Base-by-base conservation (phyloP, 2,888 invertebrate genomes). In the Liposcelis brunnea region DNA sequence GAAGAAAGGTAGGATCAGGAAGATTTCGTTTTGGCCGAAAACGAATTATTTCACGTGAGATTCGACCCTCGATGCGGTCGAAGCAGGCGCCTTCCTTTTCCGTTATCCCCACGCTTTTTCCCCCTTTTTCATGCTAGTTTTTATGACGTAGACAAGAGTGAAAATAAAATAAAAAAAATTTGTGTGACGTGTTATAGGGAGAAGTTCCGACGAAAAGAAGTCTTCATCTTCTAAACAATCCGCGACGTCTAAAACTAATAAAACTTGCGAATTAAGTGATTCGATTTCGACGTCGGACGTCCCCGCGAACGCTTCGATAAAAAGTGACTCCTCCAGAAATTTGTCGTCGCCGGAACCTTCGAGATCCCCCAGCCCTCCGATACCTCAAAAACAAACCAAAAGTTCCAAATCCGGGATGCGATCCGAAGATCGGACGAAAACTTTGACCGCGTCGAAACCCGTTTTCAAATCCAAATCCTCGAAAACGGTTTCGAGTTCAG, bases 1-100 rank as follows among this genome's bases (percentile, higher is more conserved):
- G 54, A 68, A 69, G 65, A 72, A 77, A 75, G 78, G 73, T 77
- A 77, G 77, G 77, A 69, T 70, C 60, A 72, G 75, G 68, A 77
- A 75, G 64, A 80, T 80, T 61, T 74, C 78, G 55, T 80, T 79
- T 71, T 76, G 77, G 67, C 76, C 76, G 54, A 77, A 77, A 56
- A 77, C 78, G 53, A 78, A 77, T 66, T 67, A 70, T 56, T 60
- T 52, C 19, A 48, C 51, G 16, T 51, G 43, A 50, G 26, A 45
- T 45, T 21, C 8, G 26, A n/a, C n/a, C n/a, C n/a, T n/a, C n/a
- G n/a, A n/a, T n/a, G n/a, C n/a, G n/a, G n/a, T n/a, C n/a, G n/a
- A n/a, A n/a, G n/a, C n/a, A n/a, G n/a, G n/a, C n/a, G n/a, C n/a
- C n/a, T n/a, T n/a, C n/a, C n/a, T n/a, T n/a, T n/a, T n/a, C n/a